Conservation (phyloP, 2,113 vertebrate species). For the Rhinichthys klamathensis region DNA sequence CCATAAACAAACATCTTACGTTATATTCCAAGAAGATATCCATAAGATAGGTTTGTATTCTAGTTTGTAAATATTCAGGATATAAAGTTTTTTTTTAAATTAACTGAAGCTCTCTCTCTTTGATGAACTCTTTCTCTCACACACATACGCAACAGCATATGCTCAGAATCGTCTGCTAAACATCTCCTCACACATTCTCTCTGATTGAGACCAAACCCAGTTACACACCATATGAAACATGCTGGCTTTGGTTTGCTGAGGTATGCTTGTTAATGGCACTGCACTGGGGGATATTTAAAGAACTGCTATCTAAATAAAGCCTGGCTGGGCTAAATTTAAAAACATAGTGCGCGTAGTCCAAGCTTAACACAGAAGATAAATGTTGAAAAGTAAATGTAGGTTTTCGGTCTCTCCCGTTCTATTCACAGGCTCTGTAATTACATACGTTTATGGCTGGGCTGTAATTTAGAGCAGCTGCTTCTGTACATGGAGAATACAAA, state of each 20-base stretch:
- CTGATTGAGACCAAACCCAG: slow-evolving; percentile 11
- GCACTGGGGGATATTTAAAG: slow-evolving; percentile 51
- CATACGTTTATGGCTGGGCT: slow-evolving; percentile 10
- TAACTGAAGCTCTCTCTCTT: neutral
- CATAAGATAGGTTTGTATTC: neutral
- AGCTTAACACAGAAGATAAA: slow-evolving; percentile 49
- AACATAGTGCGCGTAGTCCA: neutral
- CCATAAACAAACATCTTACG: neutral
- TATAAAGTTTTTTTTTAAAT: neutral
- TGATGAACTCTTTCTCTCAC: neutral
- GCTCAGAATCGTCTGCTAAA: slow-evolving; percentile 9
- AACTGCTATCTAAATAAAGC: slow-evolving; percentile 56
- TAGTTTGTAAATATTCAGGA: neutral
- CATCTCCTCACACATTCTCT: slow-evolving; percentile 4
- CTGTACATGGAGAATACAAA: slow-evolving; percentile 25
- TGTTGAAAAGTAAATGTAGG: slow-evolving; percentile 48
- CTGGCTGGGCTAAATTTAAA: slow-evolving; percentile 28
- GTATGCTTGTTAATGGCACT: slow-evolving; percentile 10
- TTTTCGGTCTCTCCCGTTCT: slow-evolving; percentile 42
- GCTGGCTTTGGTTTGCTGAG: neutral
- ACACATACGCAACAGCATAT: slow-evolving; percentile 13
- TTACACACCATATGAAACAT: slow-evolving; percentile 17
- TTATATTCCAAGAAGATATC: neutral
- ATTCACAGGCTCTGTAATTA: slow-evolving; percentile 46
- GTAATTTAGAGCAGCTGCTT: slow-evolving; percentile 47